Base-by-base conservation (phyloP, 2,888 invertebrate species). In the Drosophila parthenogenetica region DNA sequence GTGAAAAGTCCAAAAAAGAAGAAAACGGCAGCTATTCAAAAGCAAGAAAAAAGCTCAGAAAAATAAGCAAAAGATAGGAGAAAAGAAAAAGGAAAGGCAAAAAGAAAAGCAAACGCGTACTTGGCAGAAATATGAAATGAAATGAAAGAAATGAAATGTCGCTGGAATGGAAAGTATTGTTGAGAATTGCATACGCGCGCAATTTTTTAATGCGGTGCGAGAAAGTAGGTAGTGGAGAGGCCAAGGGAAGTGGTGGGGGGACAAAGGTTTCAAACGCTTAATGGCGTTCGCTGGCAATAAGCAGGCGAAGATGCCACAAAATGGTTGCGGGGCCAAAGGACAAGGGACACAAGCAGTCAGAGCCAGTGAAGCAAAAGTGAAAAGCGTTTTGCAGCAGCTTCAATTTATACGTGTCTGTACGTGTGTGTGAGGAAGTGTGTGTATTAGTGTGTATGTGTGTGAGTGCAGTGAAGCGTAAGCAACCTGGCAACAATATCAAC, bases 401-500 rank as follows among this genome's bases (percentile, higher is more conserved):
- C 59, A 67, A 67, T 67, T 73, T 67, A 46, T 73, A 32, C 43
- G 22, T 51, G 14, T 61, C 35, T 55, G 22, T 69, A 14, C 29
- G 32, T 25, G 37, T 8, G 16, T 16, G 43, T 48, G 10, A 43
- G 19, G 2, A 3, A 46, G 14, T 43, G 14, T 43, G 45, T 32
- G 35, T 25, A 2, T 25, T 25, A 25, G 25, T 35, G 35, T 29
- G 39, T 5, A 14, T 39, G 42, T 53, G n/a, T 62, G 25, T 51
- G 66, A 53, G 64, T 71, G 79, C 71, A 87, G 37, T 81, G 72
- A 72, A 78, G 87, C 72, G 72, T 66, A 54, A 81, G 76, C 71
- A 85, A 81, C 81, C 70, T 73, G 82, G 73, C 71, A 75, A 87
- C 85, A 85, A 85, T 82, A 82, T 82, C 88, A 85, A 82, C 75